Conservation (phyloP, 2,888 invertebrate genomes). For the Caenorhabditis drosophilae region DNA sequence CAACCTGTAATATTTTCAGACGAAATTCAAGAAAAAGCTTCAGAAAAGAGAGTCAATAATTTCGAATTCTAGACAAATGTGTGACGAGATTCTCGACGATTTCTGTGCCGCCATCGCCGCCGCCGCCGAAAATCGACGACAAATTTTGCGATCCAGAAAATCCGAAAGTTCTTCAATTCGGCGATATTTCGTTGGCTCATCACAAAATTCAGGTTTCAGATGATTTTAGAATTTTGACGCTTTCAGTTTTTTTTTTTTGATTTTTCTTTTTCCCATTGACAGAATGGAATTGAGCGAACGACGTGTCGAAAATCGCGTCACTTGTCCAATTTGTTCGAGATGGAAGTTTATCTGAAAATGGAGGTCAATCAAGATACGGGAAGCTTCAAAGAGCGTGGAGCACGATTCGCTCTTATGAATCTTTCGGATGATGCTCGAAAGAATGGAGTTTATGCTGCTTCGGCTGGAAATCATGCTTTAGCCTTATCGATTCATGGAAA, state of each 20-base stretch:
- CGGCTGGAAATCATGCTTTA: slow-evolving; percentile 90
- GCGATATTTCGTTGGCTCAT: slow-evolving; percentile 74
- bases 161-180: slow-evolving; percentile 42
- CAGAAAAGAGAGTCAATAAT: no score
- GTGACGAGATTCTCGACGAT: neutral
- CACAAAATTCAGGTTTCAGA: slow-evolving; percentile 80
- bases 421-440: slow-evolving; percentile 77
- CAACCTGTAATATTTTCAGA: no score
- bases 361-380: slow-evolving; percentile 91
- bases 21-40: no score
- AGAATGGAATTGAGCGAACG: slow-evolving; percentile 81
- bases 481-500: slow-evolving; percentile 82
- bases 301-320: slow-evolving; percentile 87
- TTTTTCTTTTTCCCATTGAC: slow-evolving; percentile 72
- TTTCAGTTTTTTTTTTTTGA: no score
- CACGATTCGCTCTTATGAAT: slow-evolving; percentile 83
- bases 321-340: slow-evolving; percentile 77
- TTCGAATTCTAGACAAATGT: no score
- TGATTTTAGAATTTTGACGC: neutral
- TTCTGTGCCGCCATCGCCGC: neutral
- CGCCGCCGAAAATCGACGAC: slow-evolving; percentile 18
- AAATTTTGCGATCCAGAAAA: slow-evolving; percentile 51
- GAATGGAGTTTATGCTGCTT: slow-evolving; percentile 85
- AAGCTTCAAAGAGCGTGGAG: slow-evolving; percentile 93
- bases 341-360: slow-evolving; percentile 89